Evolutionary conservation across 2,113 vertebrate genomes (phyloP).

Genomic region (Lynx canadensis): DNA sequence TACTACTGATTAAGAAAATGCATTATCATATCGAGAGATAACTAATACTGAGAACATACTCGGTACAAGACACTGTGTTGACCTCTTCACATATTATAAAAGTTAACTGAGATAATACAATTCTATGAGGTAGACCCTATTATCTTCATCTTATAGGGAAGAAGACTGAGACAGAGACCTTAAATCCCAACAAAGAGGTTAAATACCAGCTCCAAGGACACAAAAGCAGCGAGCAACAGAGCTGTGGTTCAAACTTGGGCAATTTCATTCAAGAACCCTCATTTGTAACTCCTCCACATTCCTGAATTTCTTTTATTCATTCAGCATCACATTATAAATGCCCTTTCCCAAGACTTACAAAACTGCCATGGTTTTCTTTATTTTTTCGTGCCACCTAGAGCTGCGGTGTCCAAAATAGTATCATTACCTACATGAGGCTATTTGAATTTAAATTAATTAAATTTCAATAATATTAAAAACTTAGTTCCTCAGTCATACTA

Average conservation of each 20-base stretch:
- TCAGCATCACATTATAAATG: not conserved
- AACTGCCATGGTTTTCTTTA: not conserved
- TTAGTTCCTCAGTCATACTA: not conserved
- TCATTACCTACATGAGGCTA: not conserved
- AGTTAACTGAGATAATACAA: not conserved
- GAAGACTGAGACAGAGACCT: not conserved
- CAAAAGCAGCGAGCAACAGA: not conserved
- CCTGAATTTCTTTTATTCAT: not conserved
- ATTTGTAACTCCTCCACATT: not conserved
- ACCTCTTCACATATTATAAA: not conserved
- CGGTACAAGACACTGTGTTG: not conserved
- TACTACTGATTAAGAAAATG: not conserved
- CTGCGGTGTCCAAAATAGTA: not conserved
- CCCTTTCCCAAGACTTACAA: not conserved
- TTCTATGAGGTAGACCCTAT: not conserved
- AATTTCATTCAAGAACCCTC: not conserved
- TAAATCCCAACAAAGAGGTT: not conserved
- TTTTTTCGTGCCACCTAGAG: not conserved
- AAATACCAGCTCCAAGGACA: not conserved
- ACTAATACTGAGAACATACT: not conserved
- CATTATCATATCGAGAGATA: not conserved
- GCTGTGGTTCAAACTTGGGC: not conserved
- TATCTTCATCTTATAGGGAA: not conserved
- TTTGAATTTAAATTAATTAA: slow-evolving; percentile 7
- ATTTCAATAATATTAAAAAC: not conserved